Conservation (phyloP, 1,140 invertebrate species). For the Penaeus vannamei region DNA sequence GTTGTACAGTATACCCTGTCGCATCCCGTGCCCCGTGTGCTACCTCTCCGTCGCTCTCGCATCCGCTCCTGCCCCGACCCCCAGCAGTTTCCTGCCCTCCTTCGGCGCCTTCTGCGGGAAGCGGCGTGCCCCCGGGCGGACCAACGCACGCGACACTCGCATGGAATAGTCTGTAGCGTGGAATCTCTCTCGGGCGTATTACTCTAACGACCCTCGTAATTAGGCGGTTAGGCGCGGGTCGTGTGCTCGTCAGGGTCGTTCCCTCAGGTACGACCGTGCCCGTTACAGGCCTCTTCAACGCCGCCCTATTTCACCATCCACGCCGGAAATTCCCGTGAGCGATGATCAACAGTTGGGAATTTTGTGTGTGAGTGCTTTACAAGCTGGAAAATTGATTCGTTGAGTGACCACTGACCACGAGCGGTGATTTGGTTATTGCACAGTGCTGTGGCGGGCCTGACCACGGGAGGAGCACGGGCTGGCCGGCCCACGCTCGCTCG, state of each 20-base stretch:
- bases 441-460: constrained; percentile 4
- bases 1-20: constrained; percentile 39
- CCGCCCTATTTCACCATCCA: constrained; percentile 8
- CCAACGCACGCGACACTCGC: neutral
- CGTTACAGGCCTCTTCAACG: neutral
- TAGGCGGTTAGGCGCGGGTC: neutral
- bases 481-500: neutral
- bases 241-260: neutral
- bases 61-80: neutral
- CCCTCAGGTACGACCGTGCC: neutral
- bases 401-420: constrained; percentile 29
- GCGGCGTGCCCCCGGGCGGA: neutral
- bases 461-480: neutral
- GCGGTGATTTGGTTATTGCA: constrained; percentile 50
- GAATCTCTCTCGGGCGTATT: too few species aligned
- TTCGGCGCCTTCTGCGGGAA: constrained; percentile 40
- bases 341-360: constrained; percentile 37
- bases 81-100: neutral
- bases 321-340: constrained; percentile 35
- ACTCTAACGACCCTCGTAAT: too few species aligned
- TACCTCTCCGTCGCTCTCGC: neutral
- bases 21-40: neutral
- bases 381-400: constrained; percentile 53
- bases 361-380: constrained; percentile 2
- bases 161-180: too few species aligned